Conservation (phyloP, 2,797 vertebrate genomes). For the Characodon lateralis region DNA sequence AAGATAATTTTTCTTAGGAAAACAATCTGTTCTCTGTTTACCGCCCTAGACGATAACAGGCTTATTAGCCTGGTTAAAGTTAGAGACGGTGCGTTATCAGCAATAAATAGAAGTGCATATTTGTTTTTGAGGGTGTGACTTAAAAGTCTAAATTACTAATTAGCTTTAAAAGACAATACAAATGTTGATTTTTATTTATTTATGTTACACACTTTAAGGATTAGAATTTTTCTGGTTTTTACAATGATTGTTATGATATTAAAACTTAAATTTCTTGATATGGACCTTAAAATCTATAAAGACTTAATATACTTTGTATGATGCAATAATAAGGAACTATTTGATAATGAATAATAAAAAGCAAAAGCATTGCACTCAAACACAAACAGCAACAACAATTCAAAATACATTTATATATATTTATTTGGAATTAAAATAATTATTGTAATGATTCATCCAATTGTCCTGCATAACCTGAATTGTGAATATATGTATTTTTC, state of each 20-base stretch:
- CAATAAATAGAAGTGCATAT: too few relatives aligned
- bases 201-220: neutral
- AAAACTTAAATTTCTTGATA: neutral
- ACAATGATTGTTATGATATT: neutral
- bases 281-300: too few relatives aligned
- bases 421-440: neutral
- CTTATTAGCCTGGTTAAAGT: too few relatives aligned
- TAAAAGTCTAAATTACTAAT: neutral
- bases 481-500: neutral
- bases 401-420: neutral
- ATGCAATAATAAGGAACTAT: neutral
- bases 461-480: neutral
- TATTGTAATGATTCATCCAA: neutral
- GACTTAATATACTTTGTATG: neutral
- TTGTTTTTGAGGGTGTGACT: too few relatives aligned
- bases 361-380: too few relatives aligned
- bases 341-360: neutral
- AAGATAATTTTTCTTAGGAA: too few relatives aligned
- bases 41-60: too few relatives aligned
- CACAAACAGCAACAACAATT: neutral
- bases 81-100: too few relatives aligned
- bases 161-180: neutral
- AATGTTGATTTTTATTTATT: neutral
- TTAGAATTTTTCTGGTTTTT: neutral
- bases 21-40: too few relatives aligned